Conservation (phyloP, 2,888 invertebrate genomes). For the Ormyrus labotus region DNA sequence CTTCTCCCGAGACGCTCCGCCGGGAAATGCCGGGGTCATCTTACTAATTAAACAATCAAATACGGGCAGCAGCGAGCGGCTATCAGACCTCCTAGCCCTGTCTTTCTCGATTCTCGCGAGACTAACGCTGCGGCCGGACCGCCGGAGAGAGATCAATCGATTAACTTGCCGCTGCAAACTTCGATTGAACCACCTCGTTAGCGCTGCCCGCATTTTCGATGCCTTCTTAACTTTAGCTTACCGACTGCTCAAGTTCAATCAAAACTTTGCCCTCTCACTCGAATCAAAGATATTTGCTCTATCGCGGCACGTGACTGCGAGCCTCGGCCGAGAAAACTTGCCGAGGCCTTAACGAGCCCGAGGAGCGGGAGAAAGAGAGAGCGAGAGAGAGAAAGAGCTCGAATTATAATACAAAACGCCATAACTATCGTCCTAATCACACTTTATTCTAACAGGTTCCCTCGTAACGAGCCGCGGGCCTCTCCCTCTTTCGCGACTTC, state of each 20-base stretch:
- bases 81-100: conserved; percentile 38
- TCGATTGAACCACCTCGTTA: conserved; percentile 67
- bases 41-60: conserved; percentile 76
- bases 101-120: conserved; percentile 31
- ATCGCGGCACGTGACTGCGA: conserved; percentile 48
- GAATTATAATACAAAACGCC: conserved; percentile 74
- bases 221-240: conserved; percentile 32
- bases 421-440: conserved; percentile 74
- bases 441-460: conserved; percentile 73
- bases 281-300: not conserved
- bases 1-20: conserved; percentile 55
- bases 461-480: conserved; percentile 66
- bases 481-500: conserved; percentile 26
- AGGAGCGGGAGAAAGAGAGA: conserved; percentile 7
- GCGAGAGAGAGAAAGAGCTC: conserved; percentile 48
- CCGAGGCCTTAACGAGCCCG: conserved; percentile 64
- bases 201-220: conserved; percentile 56
- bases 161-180: conserved; percentile 68
- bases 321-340: conserved; percentile 65
- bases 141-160: conserved; percentile 67
- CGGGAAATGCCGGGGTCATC: conserved; percentile 71
- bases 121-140: not conserved
- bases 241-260: not conserved
- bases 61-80: conserved; percentile 68
- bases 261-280: too few relatives aligned